Evolutionary conservation across 2,113 vertebrate species (phyloP), one percentile per base, ranked within the genome.

Genomic region (Sorex fumeus): DNA sequence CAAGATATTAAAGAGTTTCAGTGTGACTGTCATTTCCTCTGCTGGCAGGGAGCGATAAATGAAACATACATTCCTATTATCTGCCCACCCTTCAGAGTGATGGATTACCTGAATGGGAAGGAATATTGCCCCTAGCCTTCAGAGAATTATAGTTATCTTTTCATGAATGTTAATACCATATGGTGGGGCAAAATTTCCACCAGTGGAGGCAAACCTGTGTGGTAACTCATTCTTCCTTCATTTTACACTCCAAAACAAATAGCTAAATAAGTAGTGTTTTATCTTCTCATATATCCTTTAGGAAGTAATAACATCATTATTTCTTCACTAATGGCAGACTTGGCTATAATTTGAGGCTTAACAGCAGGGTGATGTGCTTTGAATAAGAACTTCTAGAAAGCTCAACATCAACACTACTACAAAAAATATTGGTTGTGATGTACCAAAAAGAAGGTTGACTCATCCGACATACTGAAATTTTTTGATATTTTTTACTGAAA

Each of bases 71-170:
- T 95, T 91, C 71, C 74, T 96, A 93, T 96, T 96, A 96, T 91
- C 96, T 94, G 72, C 71, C 82, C 85, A 94, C 87, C 93, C 76
- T 94, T 97, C 96, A 93, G 88, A 96, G 87, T 97, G 95, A 97
- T 94, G 70, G 87, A 96, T 97, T 95, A 93, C 93, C 75, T 91
- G 69, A 88, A 94, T n/a, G 75, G 66, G 47, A 93, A 85, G 82
- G 82, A 85, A 91, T 95, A 95, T 94, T 96, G 69, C 93, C 93
- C 91, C 82, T 88, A 82, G 84, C 78, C 90, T 85, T 87, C 67
- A 67, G 94, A 95, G 94, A 93, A 94, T 95, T 95, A 90, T 67
- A 95, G 90, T 77, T 88, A 93, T 85, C 70, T 82, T 57, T 94
- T 94, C 66, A 76, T 93, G 90, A 96, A 97, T 96, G 95, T 93